Percentiles rank a stretch among this genome's conserved stretches.
phyloP scores from a whole-genome alignment of 2,113 vertebrate species.

The Perca fluviatilis region DNA sequence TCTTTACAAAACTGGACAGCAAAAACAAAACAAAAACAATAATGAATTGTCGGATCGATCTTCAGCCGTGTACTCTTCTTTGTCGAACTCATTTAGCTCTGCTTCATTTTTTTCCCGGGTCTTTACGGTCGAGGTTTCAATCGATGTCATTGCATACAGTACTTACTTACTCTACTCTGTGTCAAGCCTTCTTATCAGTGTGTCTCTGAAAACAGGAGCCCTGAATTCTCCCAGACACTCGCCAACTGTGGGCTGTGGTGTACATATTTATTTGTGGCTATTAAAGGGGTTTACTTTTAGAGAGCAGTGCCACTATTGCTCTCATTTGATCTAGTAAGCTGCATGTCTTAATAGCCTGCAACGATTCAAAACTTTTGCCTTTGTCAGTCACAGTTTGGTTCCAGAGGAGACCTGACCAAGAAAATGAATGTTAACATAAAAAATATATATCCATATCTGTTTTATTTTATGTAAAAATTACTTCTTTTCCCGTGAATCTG shows the following conservation, averaged over 20 bases:
- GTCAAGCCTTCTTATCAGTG: slow-evolving; percentile 56
- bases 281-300: slow-evolving; percentile 57
- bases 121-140: slow-evolving; percentile 50
- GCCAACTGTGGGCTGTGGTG: slow-evolving; percentile 49
- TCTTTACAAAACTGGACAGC: slow-evolving; percentile 15
- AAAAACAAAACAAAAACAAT: not conserved
- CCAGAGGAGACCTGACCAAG: slow-evolving; percentile 56
- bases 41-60: slow-evolving; percentile 19
- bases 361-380: slow-evolving; percentile 72
- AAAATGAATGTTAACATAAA: slow-evolving; percentile 75
- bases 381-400: slow-evolving; percentile 64
- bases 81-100: slow-evolving; percentile 35
- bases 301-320: slow-evolving; percentile 61
- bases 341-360: slow-evolving; percentile 81
- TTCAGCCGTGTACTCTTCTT: slow-evolving; percentile 39
- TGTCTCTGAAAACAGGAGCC: slow-evolving; percentile 39
- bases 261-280: slow-evolving; percentile 74
- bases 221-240: slow-evolving; percentile 40
- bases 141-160: slow-evolving; percentile 68
- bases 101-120: slow-evolving; percentile 44
- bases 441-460: slow-evolving; percentile 68
- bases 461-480: slow-evolving; percentile 67
- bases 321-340: slow-evolving; percentile 66
- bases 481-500: slow-evolving; percentile 59
- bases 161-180: slow-evolving; percentile 66